Evolutionary conservation across 1,140 invertebrate genomes (phyloP).

Genomic region (Ruditapes philippinarum): DNA sequence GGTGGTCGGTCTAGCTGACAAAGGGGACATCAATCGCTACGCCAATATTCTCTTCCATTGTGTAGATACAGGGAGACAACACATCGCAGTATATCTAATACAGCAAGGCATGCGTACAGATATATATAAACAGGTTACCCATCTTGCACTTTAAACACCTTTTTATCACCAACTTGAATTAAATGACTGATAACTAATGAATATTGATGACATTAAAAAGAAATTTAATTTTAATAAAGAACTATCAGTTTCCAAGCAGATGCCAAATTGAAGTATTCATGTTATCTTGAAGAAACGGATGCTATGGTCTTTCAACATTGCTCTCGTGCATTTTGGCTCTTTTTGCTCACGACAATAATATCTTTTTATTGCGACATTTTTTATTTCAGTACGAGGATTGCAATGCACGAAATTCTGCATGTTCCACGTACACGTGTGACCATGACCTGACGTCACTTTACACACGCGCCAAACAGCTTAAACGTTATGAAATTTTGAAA

Average conservation of each 20-base stretch:
- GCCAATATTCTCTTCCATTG: conserved; percentile 66
- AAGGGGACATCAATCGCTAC: conserved; percentile 65
- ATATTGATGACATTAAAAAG: too few species aligned
- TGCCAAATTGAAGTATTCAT: too few species aligned
- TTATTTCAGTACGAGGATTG: conserved; percentile 63
- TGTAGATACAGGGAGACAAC: conserved; percentile 62
- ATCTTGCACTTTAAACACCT: too few species aligned
- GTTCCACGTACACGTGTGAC: conserved; percentile 64
- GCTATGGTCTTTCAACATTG: too few species aligned
- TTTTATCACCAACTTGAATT: too few species aligned
- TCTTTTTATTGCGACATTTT: too few species aligned
- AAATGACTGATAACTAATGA: too few species aligned
- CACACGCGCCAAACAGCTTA: conserved; percentile 53
- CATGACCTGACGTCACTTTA: conserved; percentile 56
- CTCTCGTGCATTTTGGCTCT: too few species aligned
- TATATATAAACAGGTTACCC: conserved; percentile 69
- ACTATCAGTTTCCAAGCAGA: too few species aligned
- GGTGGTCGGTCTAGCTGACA: conserved; percentile 49
- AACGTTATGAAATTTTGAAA: not conserved
- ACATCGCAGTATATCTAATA: conserved; percentile 68
- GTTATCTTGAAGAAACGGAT: too few species aligned
- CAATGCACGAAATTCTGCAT: conserved; percentile 48
- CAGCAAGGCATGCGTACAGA: conserved; percentile 66
- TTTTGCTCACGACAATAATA: too few species aligned
- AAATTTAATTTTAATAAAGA: too few species aligned